Evolutionary conservation across 1,140 invertebrate species (phyloP), one percentile per base, ranked within the genome.

Genomic region (Eriocheir sinensis): DNA sequence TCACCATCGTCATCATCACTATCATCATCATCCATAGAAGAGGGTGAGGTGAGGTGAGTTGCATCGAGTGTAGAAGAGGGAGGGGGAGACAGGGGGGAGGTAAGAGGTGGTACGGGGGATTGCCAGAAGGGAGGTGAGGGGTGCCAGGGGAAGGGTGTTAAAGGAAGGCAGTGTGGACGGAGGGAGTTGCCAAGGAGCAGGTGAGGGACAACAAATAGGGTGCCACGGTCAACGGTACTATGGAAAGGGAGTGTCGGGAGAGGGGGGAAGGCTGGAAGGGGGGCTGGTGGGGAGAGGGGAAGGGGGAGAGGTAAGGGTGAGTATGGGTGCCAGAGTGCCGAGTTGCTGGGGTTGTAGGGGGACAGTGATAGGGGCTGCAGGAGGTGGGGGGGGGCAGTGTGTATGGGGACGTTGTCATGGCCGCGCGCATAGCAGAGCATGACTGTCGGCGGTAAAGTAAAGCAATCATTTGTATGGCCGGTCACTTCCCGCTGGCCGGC

Each of bases 321-420:
- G 38, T 38, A 85, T 30, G 27, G 12, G 12, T 72, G 27, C 79
- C 4, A 81, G 79, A 2, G 34, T 38, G 38, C 30, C 38, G 30
- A 15, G 32, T 30, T 85, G 81, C 6, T 85, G 81, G 81, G 34
- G 36, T 6, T 15, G 38, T 38, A 85, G 12, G 27, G 53, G 27
- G 12, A 27, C 12, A 72, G 21, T 72, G 53, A 72, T 27, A 12
- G 27, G 53, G 53, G 53, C 12, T 72, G 12, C 12, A 27, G 3
- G 79, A 72, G 12, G 12, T 72, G 27, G 53, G 27, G 53, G 53
- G 27, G 53, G 27, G 53, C 27, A 72, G 27, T n/a, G 21, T 72
- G 53, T 72, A 72, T 72, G 60, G 60, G 60, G 27, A 72, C 60
- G 60, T 72, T n/a, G 60, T 72, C 60, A 72, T n/a, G 60, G 60